Conservation (phyloP, 2,888 invertebrate species). For the Copidosoma aretas region DNA sequence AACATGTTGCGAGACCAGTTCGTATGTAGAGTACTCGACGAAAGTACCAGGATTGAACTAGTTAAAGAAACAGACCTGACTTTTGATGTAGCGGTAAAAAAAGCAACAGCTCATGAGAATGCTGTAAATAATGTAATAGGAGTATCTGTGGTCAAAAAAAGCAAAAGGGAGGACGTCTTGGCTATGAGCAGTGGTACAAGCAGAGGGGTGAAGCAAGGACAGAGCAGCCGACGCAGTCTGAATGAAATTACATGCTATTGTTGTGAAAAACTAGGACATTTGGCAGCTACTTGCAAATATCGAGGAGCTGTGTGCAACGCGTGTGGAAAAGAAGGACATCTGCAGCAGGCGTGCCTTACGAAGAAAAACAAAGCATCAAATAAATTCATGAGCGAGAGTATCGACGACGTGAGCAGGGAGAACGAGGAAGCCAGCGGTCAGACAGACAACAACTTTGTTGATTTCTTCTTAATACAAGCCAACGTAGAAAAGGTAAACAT, state of each 20-base stretch:
- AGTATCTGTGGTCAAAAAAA: background rate
- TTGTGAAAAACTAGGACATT: constrained; percentile 3
- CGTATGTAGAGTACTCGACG: constrained; percentile 3
- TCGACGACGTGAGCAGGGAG: background rate
- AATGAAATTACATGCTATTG: background rate
- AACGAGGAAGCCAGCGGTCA: background rate
- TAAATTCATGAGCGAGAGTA: background rate
- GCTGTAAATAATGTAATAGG: constrained; percentile 1
- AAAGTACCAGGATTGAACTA: background rate
- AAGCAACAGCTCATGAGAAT: background rate
- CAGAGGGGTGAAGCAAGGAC: background rate
- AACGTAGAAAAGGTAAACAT: background rate
- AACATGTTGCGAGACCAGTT: background rate
- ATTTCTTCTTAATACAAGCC: background rate
- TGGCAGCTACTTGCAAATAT: background rate
- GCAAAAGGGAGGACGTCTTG: no score
- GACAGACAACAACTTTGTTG: background rate
- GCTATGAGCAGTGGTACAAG: no score
- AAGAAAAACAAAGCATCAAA: background rate
- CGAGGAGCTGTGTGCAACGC: background rate
- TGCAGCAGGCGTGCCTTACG: background rate
- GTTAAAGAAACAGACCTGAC: constrained; percentile 1
- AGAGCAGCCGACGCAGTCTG: no score
- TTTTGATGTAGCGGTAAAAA: background rate
- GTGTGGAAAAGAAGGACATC: background rate